Conservation (phyloP, 35 echinoderm and acorn worm genomes). For the Hemicentrotus pulcherrimus region DNA sequence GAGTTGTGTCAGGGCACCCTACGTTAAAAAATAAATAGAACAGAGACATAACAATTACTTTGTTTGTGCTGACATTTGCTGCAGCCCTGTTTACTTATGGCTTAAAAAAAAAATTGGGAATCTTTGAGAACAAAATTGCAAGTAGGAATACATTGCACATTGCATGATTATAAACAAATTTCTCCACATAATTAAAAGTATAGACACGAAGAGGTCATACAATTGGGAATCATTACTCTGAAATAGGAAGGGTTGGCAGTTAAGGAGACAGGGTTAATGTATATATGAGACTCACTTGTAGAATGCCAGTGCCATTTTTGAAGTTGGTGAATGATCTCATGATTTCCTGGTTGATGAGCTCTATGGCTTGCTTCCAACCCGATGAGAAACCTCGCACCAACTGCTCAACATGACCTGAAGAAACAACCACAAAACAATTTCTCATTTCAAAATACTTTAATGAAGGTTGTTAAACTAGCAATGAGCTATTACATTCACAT, state of each 20-base stretch:
- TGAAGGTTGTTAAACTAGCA: too few relatives aligned
- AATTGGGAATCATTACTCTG: too few relatives aligned
- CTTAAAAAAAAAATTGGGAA: too few relatives aligned
- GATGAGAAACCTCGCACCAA: slow-evolving; percentile 84
- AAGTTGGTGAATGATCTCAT: slow-evolving; percentile 99
- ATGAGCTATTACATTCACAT: too few relatives aligned
- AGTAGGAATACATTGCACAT: too few relatives aligned
- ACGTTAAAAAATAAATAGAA: not conserved
- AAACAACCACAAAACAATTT: not conserved
- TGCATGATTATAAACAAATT: too few relatives aligned
- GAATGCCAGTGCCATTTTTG: slow-evolving; percentile 96
- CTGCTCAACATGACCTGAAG: slow-evolving; percentile 81
- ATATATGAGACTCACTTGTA: slow-evolving; percentile 67
- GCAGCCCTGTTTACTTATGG: too few relatives aligned
- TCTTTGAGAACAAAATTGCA: too few relatives aligned
- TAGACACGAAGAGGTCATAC: too few relatives aligned
- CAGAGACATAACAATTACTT: not conserved
- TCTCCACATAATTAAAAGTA: too few relatives aligned
- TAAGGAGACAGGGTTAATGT: not conserved
- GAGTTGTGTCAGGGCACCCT: slow-evolving; percentile 94
- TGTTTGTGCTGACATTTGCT: too few relatives aligned
- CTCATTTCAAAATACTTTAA: not conserved
- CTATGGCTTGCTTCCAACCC: slow-evolving; percentile 89
- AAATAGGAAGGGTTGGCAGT: too few relatives aligned
- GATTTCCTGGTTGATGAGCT: slow-evolving; percentile 92